phyloP scores from a whole-genome alignment of 2,797 vertebrate species.

The Dermochelys coriacea region DNA sequence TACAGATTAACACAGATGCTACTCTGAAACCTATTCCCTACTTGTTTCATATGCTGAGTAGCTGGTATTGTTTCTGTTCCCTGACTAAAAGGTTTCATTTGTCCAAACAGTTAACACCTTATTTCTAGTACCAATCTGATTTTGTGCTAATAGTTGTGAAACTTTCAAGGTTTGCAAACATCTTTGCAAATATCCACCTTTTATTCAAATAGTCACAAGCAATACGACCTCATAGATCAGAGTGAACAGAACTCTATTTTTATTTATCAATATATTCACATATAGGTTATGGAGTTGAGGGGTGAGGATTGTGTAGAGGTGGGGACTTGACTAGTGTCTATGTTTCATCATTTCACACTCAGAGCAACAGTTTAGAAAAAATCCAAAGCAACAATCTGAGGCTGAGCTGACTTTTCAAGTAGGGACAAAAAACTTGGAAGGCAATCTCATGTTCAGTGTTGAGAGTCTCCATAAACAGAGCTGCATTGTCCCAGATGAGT shows the following conservation, averaged over 20 bases:
- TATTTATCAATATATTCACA: neutral
- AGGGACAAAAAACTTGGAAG: conserved; percentile 62
- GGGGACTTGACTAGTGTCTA: neutral
- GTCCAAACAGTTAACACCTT: conserved; percentile 51
- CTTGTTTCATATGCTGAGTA: conserved; percentile 8
- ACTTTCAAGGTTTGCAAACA: conserved; percentile 54
- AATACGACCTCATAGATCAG: accelerated
- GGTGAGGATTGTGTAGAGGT: accelerated
- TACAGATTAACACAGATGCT: too few species aligned
- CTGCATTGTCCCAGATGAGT: conserved; percentile 57
- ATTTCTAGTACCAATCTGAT: conserved; percentile 56
- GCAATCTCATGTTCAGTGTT: conserved; percentile 63
- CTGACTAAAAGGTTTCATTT: conserved; percentile 56
- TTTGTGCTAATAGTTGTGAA: conserved; percentile 60
- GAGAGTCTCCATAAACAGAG: conserved; percentile 73
- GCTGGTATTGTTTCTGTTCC: conserved; percentile 62
- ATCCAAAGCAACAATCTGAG: conserved; percentile 9
- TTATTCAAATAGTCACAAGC: conserved; percentile 38
- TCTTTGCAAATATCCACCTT: conserved; percentile 45
- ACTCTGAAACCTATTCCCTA: too few species aligned
- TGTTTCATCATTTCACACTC: neutral
- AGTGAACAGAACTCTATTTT: neutral
- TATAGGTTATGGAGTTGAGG: neutral
- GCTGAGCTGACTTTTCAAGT: conserved; percentile 33
- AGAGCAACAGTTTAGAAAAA: neutral